phyloP scores from a whole-genome alignment of 2,797 vertebrate species.

The Petrocephalus schoutedeni region DNA sequence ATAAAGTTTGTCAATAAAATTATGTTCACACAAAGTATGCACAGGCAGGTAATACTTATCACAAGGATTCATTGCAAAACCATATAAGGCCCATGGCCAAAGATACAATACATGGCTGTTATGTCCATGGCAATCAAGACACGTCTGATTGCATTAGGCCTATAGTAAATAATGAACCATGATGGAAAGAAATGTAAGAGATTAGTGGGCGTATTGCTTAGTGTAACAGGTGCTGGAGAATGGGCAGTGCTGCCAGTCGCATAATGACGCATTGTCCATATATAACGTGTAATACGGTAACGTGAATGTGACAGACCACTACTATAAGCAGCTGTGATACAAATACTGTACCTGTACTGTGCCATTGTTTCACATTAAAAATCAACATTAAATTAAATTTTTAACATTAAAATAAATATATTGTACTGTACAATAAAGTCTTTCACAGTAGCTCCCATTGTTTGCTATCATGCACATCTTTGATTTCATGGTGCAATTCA shows the following conservation, averaged over 20 bases:
- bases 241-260: background rate
- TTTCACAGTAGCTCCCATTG: no score
- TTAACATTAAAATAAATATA: no score
- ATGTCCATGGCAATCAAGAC: background rate
- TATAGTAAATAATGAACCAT: background rate
- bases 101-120: background rate
- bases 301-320: background rate
- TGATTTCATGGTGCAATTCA: no score
- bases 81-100: background rate
- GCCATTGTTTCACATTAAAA: background rate
- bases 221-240: background rate
- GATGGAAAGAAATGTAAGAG: background rate
- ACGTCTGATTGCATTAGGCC: background rate
- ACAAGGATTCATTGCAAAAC: background rate
- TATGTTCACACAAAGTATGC: background rate
- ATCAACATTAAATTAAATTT: no score
- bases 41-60: background rate
- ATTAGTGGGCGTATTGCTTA: background rate
- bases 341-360: background rate
- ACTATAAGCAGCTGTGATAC: background rate
- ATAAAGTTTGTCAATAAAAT: background rate
- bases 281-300: background rate
- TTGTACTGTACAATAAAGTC: no score
- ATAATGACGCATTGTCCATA: background rate
- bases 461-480: no score